Evolutionary conservation across 92 coral and sea anemone species (phyloP).

Genomic region (Porites cylindrica): DNA sequence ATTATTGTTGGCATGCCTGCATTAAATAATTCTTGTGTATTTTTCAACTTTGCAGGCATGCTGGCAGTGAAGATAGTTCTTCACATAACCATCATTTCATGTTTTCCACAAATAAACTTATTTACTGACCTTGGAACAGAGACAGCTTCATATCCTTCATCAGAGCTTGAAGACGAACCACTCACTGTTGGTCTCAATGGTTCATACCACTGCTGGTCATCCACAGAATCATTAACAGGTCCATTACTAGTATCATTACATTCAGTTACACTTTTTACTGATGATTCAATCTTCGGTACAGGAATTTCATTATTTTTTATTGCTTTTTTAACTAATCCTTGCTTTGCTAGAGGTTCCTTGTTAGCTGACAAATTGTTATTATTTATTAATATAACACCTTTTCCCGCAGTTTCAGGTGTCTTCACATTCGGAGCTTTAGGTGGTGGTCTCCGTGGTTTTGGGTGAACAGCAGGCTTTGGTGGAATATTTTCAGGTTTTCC

Average conservation of each 20-base stretch:
- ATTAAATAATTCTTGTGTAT: no score
- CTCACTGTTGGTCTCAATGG: neutral
- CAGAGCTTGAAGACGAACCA: conserved; percentile 8
- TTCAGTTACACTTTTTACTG: neutral
- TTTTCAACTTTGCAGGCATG: no score
- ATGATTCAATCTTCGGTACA: neutral
- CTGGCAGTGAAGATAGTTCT: no score
- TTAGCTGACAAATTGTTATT: neutral
- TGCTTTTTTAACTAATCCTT: neutral
- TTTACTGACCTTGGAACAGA: conserved; percentile 22
- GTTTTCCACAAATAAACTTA: neutral
- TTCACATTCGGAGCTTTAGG: conserved; percentile 45
- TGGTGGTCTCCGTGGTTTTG: conserved; percentile 64
- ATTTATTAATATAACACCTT: neutral
- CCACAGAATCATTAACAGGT: neutral
- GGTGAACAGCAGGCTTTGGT: conserved; percentile 67
- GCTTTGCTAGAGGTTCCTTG: neutral
- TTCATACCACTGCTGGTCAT: conserved; percentile 33
- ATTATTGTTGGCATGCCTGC: no score
- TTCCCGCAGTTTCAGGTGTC: neutral
- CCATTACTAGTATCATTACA: conserved; percentile 3
- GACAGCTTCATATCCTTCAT: conserved; percentile 11
- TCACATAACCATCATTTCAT: no score
- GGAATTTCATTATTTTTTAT: neutral
- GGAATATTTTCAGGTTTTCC: conserved; percentile 23